These are phyloP conservation scores for Molorchus minor DNA, from an alignment of 2,888 invertebrate genomes.

Conservation along the genomic window DNA sequence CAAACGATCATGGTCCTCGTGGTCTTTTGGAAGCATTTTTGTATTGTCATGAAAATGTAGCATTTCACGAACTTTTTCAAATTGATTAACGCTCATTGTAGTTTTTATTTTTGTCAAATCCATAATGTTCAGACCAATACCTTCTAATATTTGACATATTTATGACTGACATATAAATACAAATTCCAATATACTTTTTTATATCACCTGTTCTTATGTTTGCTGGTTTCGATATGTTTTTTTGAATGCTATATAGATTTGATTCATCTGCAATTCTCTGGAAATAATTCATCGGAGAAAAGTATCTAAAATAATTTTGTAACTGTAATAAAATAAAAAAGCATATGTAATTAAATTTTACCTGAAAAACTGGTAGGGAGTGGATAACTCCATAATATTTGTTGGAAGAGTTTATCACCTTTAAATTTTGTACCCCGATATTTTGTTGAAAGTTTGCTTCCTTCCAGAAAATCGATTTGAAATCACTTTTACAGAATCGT, in stretches of 20 bases:
- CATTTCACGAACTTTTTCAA: too few species aligned
- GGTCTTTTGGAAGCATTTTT: too few species aligned
- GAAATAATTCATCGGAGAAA: too few species aligned
- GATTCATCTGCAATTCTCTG: not conserved
- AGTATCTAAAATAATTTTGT: too few species aligned
- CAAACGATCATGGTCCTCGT: too few species aligned
- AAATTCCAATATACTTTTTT: slow-evolving; percentile 5
- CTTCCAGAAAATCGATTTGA: slow-evolving; percentile 7
- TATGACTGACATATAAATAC: not conserved
- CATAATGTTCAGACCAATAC: too few species aligned
- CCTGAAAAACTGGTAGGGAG: too few species aligned
- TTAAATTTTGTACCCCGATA: not conserved
- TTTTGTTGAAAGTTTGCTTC: slow-evolving; percentile 11
- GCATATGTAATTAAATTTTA: too few species aligned
- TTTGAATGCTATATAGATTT: not conserved
- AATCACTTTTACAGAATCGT: not conserved
- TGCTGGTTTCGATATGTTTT: not conserved
- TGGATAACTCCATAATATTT: slow-evolving; percentile 6
- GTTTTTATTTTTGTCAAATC: too few species aligned
- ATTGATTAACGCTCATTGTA: too few species aligned
- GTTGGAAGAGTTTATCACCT: not conserved
- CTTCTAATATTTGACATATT: not conserved
- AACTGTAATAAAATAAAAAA: too few species aligned
- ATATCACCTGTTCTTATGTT: not conserved
- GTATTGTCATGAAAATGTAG: too few species aligned